Conservation (phyloP, 1,140 invertebrate species). For the Homalodisca vitripennis region DNA sequence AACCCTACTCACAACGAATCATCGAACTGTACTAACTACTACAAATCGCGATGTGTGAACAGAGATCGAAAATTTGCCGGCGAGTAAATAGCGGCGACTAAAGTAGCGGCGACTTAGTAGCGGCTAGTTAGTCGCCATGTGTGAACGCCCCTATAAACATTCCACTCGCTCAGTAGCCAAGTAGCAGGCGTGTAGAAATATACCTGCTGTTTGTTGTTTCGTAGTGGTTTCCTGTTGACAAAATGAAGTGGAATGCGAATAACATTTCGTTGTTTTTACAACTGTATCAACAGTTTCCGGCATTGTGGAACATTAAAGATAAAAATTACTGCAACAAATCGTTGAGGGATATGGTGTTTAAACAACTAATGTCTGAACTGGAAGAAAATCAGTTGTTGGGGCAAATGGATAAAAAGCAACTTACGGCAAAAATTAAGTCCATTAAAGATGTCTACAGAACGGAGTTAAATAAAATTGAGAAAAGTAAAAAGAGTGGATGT, state of each 20-base stretch:
- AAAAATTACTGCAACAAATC: neutral
- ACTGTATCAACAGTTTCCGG: neutral
- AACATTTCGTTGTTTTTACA: neutral
- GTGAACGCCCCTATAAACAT: too few species aligned
- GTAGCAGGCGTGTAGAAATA: slow-evolving; percentile 20
- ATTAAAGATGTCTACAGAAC: neutral
- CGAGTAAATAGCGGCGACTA: too few species aligned
- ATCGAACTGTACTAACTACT: too few species aligned
- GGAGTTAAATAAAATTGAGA: neutral
- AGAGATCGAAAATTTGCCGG: too few species aligned
- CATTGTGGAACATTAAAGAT: neutral
- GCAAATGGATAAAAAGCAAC: neutral
- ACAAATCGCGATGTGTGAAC: too few species aligned
- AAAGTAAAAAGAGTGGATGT: slow-evolving; percentile 4
- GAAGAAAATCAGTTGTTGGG: neutral
- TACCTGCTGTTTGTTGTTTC: neutral
- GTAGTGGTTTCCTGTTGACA: neutral
- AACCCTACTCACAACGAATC: too few species aligned
- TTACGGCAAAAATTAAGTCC: neutral
- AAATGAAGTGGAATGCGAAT: neutral
- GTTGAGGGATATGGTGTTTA: neutral
- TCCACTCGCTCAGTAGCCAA: slow-evolving; percentile 23
- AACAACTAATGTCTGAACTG: neutral
- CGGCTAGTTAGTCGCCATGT: too few species aligned
- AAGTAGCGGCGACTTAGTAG: too few species aligned